A percentile compares a stretch with the other conserved stretches of the same genome.
Evolutionary conservation across 2,113 vertebrate species (phyloP).

Genomic region (Sclerurus mexicanus): DNA sequence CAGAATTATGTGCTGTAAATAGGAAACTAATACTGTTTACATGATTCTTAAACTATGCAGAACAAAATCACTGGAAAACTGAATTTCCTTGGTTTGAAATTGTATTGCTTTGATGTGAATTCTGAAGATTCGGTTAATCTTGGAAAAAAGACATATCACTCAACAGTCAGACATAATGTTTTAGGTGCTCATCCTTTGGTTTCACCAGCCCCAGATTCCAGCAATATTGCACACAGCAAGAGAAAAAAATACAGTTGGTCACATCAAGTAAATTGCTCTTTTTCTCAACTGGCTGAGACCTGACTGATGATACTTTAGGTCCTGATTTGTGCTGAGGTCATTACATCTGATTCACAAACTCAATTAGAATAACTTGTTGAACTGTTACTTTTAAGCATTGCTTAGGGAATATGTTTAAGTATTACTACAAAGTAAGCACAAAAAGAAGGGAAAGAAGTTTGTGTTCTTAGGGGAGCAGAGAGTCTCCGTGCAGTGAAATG

Average conservation of each 20-base stretch:
- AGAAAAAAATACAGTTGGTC: background rate
- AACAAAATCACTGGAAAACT: background rate
- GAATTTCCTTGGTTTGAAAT: background rate
- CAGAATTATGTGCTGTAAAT: constrained; percentile 44
- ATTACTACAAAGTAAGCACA: background rate
- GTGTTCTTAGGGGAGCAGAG: background rate
- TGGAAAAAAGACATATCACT: background rate
- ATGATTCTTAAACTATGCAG: constrained; percentile 19
- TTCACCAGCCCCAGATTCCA: background rate
- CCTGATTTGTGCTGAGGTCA: background rate
- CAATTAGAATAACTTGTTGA: background rate
- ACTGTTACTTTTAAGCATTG: background rate
- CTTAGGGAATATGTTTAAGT: background rate
- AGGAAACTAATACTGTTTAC: constrained; percentile 26
- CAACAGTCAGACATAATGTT: background rate
- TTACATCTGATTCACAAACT: background rate
- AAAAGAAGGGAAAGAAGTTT: background rate
- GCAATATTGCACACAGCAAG: constrained; percentile 7
- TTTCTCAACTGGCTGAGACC: background rate
- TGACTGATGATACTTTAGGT: background rate
- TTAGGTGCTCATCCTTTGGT: constrained; percentile 1
- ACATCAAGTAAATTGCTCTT: background rate
- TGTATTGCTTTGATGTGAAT: background rate
- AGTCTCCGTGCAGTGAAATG: background rate
- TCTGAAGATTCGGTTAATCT: background rate